Base-by-base conservation (phyloP, 2,113 vertebrate species). In the Monopterus albus region DNA sequence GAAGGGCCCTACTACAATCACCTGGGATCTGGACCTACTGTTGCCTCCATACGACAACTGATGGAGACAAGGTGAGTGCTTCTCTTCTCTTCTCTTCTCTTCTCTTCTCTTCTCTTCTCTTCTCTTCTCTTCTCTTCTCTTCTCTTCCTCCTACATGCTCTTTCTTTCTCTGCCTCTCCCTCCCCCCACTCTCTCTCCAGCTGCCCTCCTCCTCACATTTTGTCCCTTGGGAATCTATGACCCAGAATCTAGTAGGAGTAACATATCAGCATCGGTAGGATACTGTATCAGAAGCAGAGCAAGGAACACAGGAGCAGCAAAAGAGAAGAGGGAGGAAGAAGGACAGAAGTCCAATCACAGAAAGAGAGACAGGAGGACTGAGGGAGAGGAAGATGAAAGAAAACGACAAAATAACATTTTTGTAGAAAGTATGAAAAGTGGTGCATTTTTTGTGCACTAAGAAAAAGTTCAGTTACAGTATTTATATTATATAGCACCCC, bases 1-100 rank as follows among this genome's bases (percentile, higher is more conserved):
- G 97, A 99, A 90, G 97, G 97, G 18, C 98, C 97, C 0, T 99
- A 99, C 79, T 99, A 99, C 87, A 99, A 97, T 74, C 98, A 99
- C 89, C 92, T 99, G 89, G 98, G 98, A 85, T 95, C 97, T 2
- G 98, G 97, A 79, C 97, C 96, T 67, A 96, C 94, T 0, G 95
- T 99, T 21, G 94, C 95, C 3, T 96, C 97, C 69, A 95, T 99
- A 90, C 89, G 98, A 91, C 92, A 94, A 66, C 93, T 98, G 86
- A 99, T 99, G 97, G 97, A 99, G 82, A 93, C 91, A 12, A 91
- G 93, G 93, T 94, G 77, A 83, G 77, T 31, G 5, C n/a, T 46
- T 50, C 59, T 21, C 49, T 61, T 13, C 17, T 38, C 29, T 64
- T 31, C 8, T 17, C 25, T 45, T 12, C 17, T 36, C 13, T 33